A percentile compares a stretch with the other conserved stretches of the same genome.
Evolutionary conservation across 2,797 vertebrate genomes (phyloP).

Genomic region (Epinephelus coioides): DNA sequence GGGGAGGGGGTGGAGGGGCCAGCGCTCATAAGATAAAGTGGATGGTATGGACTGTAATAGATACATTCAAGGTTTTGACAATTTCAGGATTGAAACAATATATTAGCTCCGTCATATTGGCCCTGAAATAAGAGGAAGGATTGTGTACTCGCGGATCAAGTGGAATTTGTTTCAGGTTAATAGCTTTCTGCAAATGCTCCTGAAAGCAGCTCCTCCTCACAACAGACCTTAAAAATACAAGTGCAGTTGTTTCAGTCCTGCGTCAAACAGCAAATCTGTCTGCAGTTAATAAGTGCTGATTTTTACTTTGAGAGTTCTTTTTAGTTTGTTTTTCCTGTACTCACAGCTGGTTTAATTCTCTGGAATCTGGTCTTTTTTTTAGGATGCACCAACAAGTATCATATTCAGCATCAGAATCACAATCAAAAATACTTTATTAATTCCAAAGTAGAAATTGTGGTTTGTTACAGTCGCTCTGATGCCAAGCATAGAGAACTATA

Average conservation of each 20-base stretch:
- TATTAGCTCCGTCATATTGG: conserved; percentile 18
- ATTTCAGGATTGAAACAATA: conserved; percentile 49
- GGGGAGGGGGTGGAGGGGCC: background rate
- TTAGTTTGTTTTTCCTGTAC: background rate
- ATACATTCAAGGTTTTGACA: conserved; percentile 52
- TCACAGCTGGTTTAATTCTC: background rate
- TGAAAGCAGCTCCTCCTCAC: conserved; percentile 5
- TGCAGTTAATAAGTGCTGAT: background rate
- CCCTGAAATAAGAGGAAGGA: conserved; percentile 16
- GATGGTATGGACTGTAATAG: conserved; percentile 50
- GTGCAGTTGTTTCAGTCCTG: background rate
- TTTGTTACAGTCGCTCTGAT: no score
- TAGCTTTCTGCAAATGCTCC: conserved; percentile 13
- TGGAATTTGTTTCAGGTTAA: conserved; percentile 20
- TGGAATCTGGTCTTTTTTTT: background rate
- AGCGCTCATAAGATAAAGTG: conserved; percentile 46
- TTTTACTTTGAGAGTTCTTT: background rate
- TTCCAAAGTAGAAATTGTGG: no score
- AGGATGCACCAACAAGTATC: background rate
- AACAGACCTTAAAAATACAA: background rate
- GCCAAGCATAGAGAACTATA: no score
- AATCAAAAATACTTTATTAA: no score
- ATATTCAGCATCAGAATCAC: no score
- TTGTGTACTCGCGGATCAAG: conserved; percentile 16
- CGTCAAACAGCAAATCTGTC: background rate